Base-by-base conservation (phyloP, 2,113 vertebrate species). In the Sakesphorus luctuosus region DNA sequence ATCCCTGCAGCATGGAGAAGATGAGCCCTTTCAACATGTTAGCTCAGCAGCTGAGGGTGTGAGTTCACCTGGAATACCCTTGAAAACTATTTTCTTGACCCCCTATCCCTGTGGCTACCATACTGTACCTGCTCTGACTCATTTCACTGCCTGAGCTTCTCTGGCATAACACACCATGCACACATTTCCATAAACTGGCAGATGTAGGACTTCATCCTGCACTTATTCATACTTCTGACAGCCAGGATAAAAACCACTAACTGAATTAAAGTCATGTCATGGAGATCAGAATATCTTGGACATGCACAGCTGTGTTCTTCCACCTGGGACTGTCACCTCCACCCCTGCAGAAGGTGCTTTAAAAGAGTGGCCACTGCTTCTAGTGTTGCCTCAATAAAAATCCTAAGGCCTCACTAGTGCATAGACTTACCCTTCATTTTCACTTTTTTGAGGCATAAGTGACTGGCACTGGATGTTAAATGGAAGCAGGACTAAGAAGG, bases 41-140 rank as follows among this genome's bases (percentile, higher is more conserved):
- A 85, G 67, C 25, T 47, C 44, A 47, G 53, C 26, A 86, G 44
- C 33, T 61, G 67, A 73, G 18, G 16, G 10, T 8, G 11, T 47
- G 36, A 61, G 20, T 15, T 85, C 59, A 72, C 13, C 38, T 28
- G 18, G 31, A n/a, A 61, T 25, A 36, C 5, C 31, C n/a, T 28
- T 69, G 49, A 47, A 76, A 90, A 73, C 10, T 10, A 61, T 63
- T 33, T 69, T 23, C 38, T 36, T 84, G 55, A n/a, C 8, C 3
- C 9, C 11, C 1, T 7, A 53, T 1, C 17, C 1, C 16, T 38
- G 4, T 16, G 63, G 26, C 23, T 82, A 46, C 44, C 1, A 11
- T 14, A 7, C 9, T 40, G 21, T 55, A 55, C 44, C 44, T 65
- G 44, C 17, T 61, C 25, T 75, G 50, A n/a, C 40, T 20, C 29